Base-by-base conservation (phyloP, 2,888 invertebrate genomes). In the Lasioglossum figueresi region DNA sequence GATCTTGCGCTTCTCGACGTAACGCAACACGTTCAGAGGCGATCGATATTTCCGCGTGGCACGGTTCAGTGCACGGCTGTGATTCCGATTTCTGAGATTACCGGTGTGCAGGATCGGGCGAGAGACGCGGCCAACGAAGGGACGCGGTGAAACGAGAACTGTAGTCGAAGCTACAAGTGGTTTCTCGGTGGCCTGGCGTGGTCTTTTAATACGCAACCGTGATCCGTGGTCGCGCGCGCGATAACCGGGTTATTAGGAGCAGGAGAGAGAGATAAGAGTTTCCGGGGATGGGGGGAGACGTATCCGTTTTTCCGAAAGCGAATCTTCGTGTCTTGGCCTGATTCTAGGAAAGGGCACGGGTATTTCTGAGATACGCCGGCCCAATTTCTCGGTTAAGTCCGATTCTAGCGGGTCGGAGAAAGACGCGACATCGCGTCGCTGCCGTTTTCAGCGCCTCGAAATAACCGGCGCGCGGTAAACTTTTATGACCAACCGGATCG, bases 121-220 rank as follows among this genome's bases (percentile, higher is more conserved):
- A 12, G n/a, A n/a, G 23, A 23, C 23, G 52, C 10, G 10, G 2
- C 52, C n/a, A 52, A 52, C 23, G 52, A n/a, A n/a, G 52, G 10
- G 31, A 59, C 63, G n/a, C 83, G 83, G 63, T 31, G 14, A 70
- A 52, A 52, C 52, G 10, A 52, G 52, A 52, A 52, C 52, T n/a
- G 23, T 52, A 23, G 77, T 37, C 37, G 84, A 84, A 83, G 84
- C 84, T 79, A 84, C 84, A 84, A 84, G 84, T 84, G 84, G 84
- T 84, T 83, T 73, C 75, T 37, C 83, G 27, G 70, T 31, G 71
- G 78, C 19, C 31, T 63, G 48, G 48, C 37, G 68, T 19, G 37
- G 37, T 37, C 66, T 66, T 66, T 68, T 68, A 68, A 68, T 68
- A 40, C 68, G 68, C 23, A 68, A 37, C 68, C 34, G 34, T 68